Conservation (phyloP, 2,797 vertebrate species). For the Erethizon dorsatum region DNA sequence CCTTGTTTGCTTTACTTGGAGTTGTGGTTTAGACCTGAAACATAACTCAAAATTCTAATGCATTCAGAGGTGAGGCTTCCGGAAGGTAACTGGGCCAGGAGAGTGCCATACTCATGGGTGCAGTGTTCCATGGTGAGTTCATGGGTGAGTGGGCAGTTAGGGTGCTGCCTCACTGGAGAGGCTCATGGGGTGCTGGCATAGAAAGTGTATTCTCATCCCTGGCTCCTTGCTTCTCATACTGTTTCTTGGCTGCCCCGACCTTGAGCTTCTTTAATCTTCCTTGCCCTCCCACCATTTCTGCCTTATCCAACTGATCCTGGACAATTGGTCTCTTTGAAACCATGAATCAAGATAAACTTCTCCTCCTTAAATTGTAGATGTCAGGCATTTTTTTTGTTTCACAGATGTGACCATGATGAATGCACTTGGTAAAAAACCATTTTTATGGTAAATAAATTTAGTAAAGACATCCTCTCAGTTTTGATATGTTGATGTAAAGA, state of each 20-base stretch:
- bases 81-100: too few species aligned
- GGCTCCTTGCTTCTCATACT: background rate
- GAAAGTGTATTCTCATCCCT: background rate
- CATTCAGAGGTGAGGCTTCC: background rate
- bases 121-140: background rate
- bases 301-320: background rate
- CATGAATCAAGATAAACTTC: background rate
- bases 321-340: background rate
- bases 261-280: background rate
- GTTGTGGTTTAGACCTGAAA: background rate
- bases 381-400: background rate
- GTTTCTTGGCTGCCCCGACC: too few species aligned
- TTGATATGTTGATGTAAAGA: background rate
- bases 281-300: background rate
- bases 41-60: background rate
- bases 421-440: background rate
- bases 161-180: too few species aligned
- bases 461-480: background rate
- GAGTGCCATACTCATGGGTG: background rate
- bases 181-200: too few species aligned
- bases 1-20: background rate
- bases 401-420: background rate
- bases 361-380: background rate
- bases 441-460: conserved; percentile 21
- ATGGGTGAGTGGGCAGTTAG: background rate